phyloP scores from a whole-genome alignment of 2,113 vertebrate species.

The Xenopus laevis region DNA sequence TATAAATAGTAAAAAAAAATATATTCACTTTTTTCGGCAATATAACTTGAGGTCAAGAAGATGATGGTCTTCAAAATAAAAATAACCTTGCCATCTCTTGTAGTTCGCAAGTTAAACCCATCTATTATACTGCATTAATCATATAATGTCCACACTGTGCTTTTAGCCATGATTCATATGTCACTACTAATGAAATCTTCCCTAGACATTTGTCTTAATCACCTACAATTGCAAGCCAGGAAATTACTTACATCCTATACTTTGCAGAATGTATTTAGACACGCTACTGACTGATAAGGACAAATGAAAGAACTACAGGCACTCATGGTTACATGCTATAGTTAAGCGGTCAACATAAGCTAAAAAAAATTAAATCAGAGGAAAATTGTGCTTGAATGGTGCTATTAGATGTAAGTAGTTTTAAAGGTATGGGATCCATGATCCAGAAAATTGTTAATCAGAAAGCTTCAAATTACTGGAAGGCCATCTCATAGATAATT shows the following conservation, averaged over 20 bases:
- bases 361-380: no score
- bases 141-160: neutral
- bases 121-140: neutral
- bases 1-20: no score
- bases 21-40: no score
- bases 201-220: conserved; percentile 42
- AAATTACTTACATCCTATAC: conserved; percentile 44
- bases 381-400: no score
- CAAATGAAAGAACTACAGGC: neutral
- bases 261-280: conserved; percentile 39
- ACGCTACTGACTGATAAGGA: conserved; percentile 28
- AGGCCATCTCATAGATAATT: no score
- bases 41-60: no score
- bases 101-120: neutral
- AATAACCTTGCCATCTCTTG: neutral
- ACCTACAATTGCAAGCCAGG: conserved; percentile 26
- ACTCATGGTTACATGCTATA: no score
- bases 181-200: conserved; percentile 42
- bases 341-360: no score
- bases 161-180: conserved; percentile 42
- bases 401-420: no score
- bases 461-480: no score
- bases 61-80: neutral
- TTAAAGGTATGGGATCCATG: no score
- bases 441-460: no score